Percentiles rank a stretch among this genome's conserved stretches.
Evolutionary conservation across 1,140 invertebrate species (phyloP).

Genomic region (Sinonovacula constricta): DNA sequence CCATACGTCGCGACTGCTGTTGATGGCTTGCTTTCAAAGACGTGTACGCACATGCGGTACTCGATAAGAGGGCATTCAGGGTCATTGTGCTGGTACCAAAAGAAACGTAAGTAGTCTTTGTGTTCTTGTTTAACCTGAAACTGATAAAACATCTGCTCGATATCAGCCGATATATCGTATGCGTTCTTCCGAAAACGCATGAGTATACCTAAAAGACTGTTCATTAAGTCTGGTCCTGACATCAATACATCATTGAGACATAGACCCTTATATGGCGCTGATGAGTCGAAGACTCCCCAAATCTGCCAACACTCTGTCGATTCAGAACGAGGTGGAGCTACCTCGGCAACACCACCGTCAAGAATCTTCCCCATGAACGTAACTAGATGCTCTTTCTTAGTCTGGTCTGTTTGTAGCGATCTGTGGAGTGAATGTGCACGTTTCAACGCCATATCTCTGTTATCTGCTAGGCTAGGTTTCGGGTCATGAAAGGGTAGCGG

Average conservation of each 20-base stretch:
- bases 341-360: conserved; percentile 18
- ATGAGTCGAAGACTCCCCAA: conserved; percentile 46
- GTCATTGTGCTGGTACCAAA: conserved; percentile 56
- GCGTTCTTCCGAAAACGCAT: conserved; percentile 52
- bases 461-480: conserved; percentile 38
- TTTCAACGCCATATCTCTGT: conserved; percentile 3
- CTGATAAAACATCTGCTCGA: conserved; percentile 53
- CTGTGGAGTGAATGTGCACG: background rate
- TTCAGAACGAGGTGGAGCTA: conserved; percentile 10
- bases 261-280: conserved; percentile 7
- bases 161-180: conserved; percentile 47
- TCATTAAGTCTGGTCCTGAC: conserved; percentile 74
- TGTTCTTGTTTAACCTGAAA: conserved; percentile 47
- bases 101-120: conserved; percentile 53
- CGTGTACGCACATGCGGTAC: conserved; percentile 58
- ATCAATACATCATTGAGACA: conserved; percentile 64
- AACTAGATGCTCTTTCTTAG: conserved; percentile 20
- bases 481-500: conserved; percentile 40
- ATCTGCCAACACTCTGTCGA: conserved; percentile 33
- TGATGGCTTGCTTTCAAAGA: conserved; percentile 53
- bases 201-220: conserved; percentile 54
- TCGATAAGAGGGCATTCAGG: conserved; percentile 21
- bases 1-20: conserved; percentile 52
- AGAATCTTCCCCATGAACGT: conserved; percentile 34
- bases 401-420: conserved; percentile 14